These are phyloP conservation scores for Pristionchus arcanus DNA, from an alignment of 2,888 invertebrate genomes.

Conservation along the genomic window DNA sequence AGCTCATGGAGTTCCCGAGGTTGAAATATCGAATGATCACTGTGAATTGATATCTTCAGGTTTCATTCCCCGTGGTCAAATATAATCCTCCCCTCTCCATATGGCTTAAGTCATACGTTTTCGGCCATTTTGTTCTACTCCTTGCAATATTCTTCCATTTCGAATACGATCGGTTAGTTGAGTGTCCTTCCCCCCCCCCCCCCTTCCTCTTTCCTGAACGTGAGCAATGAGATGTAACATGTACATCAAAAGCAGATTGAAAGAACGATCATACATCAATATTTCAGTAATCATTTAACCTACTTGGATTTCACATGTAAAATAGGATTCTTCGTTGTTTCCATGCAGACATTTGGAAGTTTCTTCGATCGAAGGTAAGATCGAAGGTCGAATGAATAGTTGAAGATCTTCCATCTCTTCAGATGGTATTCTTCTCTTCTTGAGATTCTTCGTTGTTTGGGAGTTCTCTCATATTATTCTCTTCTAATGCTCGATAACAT, in stretches of 20 bases:
- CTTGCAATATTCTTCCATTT: slow-evolving; percentile 77
- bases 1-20: slow-evolving; percentile 74
- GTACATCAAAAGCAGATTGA: neutral
- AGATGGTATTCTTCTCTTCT: slow-evolving; percentile 74
- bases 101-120: slow-evolving; percentile 73
- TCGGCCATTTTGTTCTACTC: slow-evolving; percentile 72
- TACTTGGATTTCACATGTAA: slow-evolving; percentile 74
- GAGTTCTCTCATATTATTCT: slow-evolving; percentile 71
- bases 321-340: slow-evolving; percentile 75
- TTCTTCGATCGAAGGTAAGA: slow-evolving; percentile 70
- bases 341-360: slow-evolving; percentile 75
- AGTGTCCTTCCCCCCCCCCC: neutral
- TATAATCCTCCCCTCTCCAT: slow-evolving; percentile 71
- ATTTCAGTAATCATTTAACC: slow-evolving; percentile 62
- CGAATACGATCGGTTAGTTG: slow-evolving; percentile 71
- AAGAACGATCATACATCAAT: neutral
- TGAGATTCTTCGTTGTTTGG: slow-evolving; percentile 71
- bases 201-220: neutral
- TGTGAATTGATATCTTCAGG: slow-evolving; percentile 56
- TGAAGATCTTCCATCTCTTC: neutral
- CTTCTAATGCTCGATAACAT: slow-evolving; percentile 69
- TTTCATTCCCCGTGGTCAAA: slow-evolving; percentile 70
- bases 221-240: neutral
- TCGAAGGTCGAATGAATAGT: neutral
- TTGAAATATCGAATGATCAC: slow-evolving; percentile 2